These are phyloP conservation scores for Dicentrarchus labrax DNA, from an alignment of 2,113 vertebrate genomes.

Conservation along the genomic window DNA sequence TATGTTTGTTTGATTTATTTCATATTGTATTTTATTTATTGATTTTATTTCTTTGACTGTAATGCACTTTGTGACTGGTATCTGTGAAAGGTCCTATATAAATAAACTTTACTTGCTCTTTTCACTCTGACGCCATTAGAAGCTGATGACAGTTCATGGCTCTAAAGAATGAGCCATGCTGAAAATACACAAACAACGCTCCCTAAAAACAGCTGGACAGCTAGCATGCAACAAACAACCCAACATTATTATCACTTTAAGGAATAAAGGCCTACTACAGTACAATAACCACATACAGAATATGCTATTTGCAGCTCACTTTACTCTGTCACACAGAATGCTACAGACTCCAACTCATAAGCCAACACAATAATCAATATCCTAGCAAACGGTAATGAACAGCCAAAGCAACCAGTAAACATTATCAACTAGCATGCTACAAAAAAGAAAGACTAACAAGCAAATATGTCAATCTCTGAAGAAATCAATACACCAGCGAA, in stretches of 20 bases:
- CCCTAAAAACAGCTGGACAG: not conserved
- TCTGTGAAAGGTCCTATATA: too few relatives aligned
- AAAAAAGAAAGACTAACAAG: slow-evolving; percentile 1
- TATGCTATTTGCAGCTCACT: not conserved
- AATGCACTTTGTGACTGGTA: too few relatives aligned
- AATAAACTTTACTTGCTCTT: too few relatives aligned
- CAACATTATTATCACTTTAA: not conserved
- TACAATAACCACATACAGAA: not conserved
- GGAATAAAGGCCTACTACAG: not conserved
- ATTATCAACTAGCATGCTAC: not conserved
- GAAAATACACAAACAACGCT: not conserved
- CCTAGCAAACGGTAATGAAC: not conserved
- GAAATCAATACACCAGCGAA: not conserved
- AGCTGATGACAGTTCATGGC: too few relatives aligned
- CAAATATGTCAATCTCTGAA: not conserved
- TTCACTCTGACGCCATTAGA: not conserved
- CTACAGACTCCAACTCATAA: not conserved
- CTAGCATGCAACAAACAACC: not conserved
- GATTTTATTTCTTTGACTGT: too few relatives aligned
- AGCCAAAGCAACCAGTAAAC: not conserved
- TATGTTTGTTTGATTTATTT: too few relatives aligned
- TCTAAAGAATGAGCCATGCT: not conserved
- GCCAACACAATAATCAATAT: not conserved
- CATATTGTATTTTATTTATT: too few relatives aligned
- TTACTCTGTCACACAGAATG: not conserved